These are phyloP conservation scores for Chauna torquata DNA, from an alignment of 2,113 vertebrate genomes.

Conservation along the genomic window DNA sequence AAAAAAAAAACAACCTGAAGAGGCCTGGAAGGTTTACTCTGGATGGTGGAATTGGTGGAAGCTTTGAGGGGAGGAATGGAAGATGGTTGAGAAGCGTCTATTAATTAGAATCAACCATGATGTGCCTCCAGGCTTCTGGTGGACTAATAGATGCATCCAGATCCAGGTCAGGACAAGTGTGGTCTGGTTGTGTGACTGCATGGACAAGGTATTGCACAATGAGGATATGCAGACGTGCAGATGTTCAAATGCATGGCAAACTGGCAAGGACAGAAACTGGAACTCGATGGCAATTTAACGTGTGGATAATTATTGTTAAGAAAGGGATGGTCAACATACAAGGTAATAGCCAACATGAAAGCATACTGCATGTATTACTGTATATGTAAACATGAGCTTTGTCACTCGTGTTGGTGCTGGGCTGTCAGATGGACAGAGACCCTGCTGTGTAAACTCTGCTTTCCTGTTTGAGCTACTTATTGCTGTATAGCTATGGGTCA, in stretches of 20 bases:
- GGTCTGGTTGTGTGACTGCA: neutral
- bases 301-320: neutral
- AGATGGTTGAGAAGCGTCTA: neutral
- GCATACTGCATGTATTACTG: neutral
- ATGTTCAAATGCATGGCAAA: neutral
- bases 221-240: neutral
- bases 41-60: neutral
- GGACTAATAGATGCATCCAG: neutral
- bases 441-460: neutral
- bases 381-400: neutral
- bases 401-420: neutral
- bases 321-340: neutral
- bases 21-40: neutral
- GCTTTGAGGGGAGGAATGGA: neutral
- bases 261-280: neutral
- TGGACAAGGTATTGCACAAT: neutral
- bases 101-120: neutral
- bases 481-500: neutral
- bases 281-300: neutral
- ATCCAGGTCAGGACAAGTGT: neutral
- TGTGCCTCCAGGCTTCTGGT: neutral
- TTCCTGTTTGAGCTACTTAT: neutral
- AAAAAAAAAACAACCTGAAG: no score
- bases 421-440: neutral
- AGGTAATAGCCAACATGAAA: neutral